Percentiles rank a stretch among this genome's conserved stretches.
phyloP scores from a whole-genome alignment of 2,888 invertebrate genomes.

The Aphrophora alni region DNA sequence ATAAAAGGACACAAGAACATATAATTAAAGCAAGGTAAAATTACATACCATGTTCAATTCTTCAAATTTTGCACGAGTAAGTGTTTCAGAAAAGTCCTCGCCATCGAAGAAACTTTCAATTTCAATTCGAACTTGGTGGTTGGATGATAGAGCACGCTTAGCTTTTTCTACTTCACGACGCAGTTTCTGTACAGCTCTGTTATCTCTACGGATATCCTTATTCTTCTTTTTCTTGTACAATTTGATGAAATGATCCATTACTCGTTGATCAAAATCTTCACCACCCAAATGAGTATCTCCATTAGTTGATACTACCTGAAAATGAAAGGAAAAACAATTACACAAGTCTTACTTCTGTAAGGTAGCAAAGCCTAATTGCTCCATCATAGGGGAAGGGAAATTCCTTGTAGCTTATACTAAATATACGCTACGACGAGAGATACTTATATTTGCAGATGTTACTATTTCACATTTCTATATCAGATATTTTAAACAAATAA shows the following conservation, averaged over 20 bases:
- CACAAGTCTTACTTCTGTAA: not conserved
- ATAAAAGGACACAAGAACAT: too few relatives aligned
- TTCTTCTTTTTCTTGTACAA: constrained; percentile 98
- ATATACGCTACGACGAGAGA: too few relatives aligned
- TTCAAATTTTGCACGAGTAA: constrained; percentile 98
- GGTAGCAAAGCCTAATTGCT: too few relatives aligned
- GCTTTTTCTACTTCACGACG: constrained; percentile 98
- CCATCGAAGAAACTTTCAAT: constrained; percentile 98
- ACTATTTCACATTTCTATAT: too few relatives aligned
- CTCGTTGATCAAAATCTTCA: constrained; percentile 98
- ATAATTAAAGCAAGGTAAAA: not conserved
- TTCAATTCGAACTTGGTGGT: constrained; percentile 96
- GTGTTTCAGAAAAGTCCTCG: constrained; percentile 97
- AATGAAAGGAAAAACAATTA: constrained; percentile 18
- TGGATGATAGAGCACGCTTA: constrained; percentile 92
- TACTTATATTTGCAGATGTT: too few relatives aligned
- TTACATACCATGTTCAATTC: constrained; percentile 87
- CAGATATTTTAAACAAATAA: too few relatives aligned
- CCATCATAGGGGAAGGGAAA: too few relatives aligned
- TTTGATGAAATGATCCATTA: constrained; percentile 99
- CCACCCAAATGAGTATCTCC: constrained; percentile 98
- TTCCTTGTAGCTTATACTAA: too few relatives aligned
- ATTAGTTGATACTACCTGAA: constrained; percentile 78
- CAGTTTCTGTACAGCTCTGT: constrained; percentile 93
- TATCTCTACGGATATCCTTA: constrained; percentile 94